Conservation (phyloP, 2,797 vertebrate species). For the Myiothlypis coronata region DNA sequence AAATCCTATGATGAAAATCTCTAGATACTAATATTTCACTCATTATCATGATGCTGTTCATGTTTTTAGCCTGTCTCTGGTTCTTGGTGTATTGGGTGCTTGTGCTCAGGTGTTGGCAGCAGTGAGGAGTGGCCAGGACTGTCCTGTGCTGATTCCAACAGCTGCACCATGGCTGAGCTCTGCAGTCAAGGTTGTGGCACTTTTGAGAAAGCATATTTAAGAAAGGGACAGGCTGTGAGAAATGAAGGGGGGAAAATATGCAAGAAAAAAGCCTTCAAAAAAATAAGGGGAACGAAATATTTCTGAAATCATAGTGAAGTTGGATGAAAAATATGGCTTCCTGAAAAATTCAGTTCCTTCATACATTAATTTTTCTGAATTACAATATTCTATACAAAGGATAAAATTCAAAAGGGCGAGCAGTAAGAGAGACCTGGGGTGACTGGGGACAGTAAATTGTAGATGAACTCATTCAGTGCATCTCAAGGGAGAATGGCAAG, state of each 20-base stretch:
- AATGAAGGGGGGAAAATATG: not conserved
- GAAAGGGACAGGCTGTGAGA: not conserved
- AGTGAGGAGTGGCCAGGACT: not conserved
- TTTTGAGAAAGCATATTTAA: not conserved
- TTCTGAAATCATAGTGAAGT: not conserved
- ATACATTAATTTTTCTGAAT: not conserved
- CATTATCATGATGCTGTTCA: not conserved
- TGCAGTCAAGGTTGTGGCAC: not conserved
- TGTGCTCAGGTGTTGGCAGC: rapidly evolving
- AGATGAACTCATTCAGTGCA: not conserved
- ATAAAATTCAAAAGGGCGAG: not conserved
- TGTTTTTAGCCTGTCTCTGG: not conserved
- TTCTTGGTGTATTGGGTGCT: not conserved
- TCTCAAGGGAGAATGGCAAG: not conserved
- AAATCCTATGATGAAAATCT: not conserved
- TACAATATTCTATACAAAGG: not conserved
- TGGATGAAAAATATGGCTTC: not conserved
- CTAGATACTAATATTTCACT: not conserved
- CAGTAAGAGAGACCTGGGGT: not conserved
- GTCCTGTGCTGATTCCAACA: not conserved
- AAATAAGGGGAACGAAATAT: not conserved
- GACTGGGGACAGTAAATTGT: not conserved
- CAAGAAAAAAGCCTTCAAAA: not conserved
- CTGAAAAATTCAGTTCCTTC: not conserved
- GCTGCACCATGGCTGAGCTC: rapidly evolving